Evolutionary conservation across 2,797 vertebrate genomes (phyloP), one percentile per base, ranked within the genome.

Genomic region (Protosalanx chinensis): DNA sequence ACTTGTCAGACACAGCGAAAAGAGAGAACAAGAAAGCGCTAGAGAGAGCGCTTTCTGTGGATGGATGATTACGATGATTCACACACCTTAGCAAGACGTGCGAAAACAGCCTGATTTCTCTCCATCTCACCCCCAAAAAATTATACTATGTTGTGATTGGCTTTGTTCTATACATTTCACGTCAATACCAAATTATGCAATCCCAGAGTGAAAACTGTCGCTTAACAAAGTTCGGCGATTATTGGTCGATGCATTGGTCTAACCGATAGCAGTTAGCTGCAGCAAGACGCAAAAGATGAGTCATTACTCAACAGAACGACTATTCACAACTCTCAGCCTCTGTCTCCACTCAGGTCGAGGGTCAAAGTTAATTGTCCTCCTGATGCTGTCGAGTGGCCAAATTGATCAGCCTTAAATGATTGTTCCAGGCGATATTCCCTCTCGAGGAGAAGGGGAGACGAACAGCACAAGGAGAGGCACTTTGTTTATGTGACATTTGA

Each of bases 371-470:
- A 90, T 91, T 87, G 86, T 88, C 88, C 82, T 82, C 83, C 88
- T 89, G 86, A 89, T 90, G 85, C 86, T 90, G 90, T 89, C 89
- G 89, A 87, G 81, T 84, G 82, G 85, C 81, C 79, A 77, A 86
- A 90, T 88, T 90, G 88, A 93, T 91, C 90, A 82, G 71, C 67
- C 79, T 84, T 89, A 85, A 90, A 89, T 78, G 79, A 81, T 89
- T 84, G 81, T 90, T 92, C 83, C 68, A 70, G 65, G 77, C 82
- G 83, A 91, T 88, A 88, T 89, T 89, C 86, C 76, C 51, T 56
- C 51, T 79, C 65, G 84, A 83, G 85, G 84, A 82, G 30, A 79
- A 74, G 67, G 76, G 76, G 79, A 83, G 82, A 86, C 81, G 87
- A 82, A 85, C 79, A 53, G 71, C 70, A 79, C 69, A 74, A 88